Conservation (phyloP, 2,113 vertebrate species). For the Nothocercus julius region DNA sequence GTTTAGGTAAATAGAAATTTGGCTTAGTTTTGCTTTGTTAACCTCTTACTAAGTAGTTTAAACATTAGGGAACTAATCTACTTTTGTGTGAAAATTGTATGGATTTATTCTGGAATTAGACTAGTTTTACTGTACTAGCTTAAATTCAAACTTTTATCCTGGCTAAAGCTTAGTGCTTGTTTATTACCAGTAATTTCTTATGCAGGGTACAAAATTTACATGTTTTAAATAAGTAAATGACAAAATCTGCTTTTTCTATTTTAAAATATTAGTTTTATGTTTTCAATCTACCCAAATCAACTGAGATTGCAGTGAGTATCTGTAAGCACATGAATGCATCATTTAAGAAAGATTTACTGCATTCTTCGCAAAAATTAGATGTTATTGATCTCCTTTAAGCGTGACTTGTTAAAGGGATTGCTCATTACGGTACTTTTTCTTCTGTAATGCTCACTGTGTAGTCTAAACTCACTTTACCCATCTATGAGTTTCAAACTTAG, state of each 20-base stretch:
- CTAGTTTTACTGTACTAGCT: not conserved
- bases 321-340: not conserved
- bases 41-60: not conserved
- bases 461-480: not conserved
- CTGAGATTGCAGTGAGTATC: not conserved
- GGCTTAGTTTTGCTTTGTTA: not conserved
- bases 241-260: not conserved
- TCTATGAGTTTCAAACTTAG: not conserved
- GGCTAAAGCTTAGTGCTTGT: not conserved
- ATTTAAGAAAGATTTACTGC: not conserved
- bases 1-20: not conserved
- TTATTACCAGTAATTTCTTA: not conserved
- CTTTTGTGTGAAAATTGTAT: not conserved
- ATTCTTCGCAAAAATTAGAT: not conserved
- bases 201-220: not conserved
- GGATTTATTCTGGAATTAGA: not conserved
- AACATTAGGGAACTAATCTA: not conserved
- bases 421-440: not conserved
- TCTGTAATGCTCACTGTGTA: not conserved
- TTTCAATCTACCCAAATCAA: conserved; percentile 35
- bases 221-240: not conserved
- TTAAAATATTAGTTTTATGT: not conserved
- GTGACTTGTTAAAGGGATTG: not conserved
- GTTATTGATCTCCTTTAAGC: not conserved
- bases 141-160: not conserved